Base-by-base conservation (phyloP, 2,113 vertebrate genomes). In the Camelus dromedarius region DNA sequence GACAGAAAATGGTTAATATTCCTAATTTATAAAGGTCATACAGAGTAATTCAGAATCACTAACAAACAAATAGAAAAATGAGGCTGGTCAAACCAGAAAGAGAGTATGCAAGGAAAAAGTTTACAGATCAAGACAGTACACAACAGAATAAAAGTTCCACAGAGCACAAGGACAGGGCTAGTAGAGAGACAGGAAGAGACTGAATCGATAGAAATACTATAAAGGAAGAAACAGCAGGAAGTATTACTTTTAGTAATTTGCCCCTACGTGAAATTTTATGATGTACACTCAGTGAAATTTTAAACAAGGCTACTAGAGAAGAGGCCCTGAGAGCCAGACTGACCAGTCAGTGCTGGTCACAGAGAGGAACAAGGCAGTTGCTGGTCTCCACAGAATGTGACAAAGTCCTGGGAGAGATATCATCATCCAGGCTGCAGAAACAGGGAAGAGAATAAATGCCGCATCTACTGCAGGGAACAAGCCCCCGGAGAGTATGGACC, bases 31-130 rank as follows among this genome's bases (percentile, higher is more conserved):
- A 66, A 91, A 64, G 56, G 35, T 80, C 48, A 93, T 19, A 69
- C 0, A 91, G 28, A 87, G 12, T 88, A 88, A 95, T 83, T 93
- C 4, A 91, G 82, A 91, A 95, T 73, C 58, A 93, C 60, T 35
- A 86, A 58, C 46, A 75, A 2, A 88, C 35, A 93, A 79, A 87
- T 3, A 93, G 46, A 90, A 80, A 94, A 97, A 93, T 79, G 50
- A 84, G 28, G 13, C 22, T 54, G 79, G 22, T 91, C 52, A 42
- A 91, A 69, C 26, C 38, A 89, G 52, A 91, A 91, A 69, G 28
- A 90, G 9, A 85, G 91, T 14, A 52, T 9, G 12, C 52, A 87
- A 73, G 50, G 26, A 89, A 87, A 86, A 73, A 46, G 15, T 73
- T 87, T 90, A 66, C 72, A 46, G 92, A 69, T 84, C 19, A 64